These are phyloP conservation scores for Rousettus madagascariensis DNA, from an alignment of 2,797 vertebrate species.

Conservation along the genomic window DNA sequence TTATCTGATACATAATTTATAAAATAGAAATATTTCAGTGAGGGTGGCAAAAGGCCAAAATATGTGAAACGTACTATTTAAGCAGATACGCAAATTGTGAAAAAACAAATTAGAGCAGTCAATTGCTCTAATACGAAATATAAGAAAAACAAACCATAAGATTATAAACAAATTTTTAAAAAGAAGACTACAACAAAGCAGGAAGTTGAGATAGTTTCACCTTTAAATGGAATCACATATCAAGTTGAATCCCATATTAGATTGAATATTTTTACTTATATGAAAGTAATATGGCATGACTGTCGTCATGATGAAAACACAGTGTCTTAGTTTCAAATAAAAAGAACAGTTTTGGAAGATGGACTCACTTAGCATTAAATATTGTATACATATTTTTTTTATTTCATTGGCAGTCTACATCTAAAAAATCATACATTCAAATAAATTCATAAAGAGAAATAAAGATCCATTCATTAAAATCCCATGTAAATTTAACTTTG, in stretches of 20 bases:
- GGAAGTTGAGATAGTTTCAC: background rate
- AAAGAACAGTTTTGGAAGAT: background rate
- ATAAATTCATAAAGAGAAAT: background rate
- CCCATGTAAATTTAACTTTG: conserved; percentile 9
- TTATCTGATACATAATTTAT: background rate
- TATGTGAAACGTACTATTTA: background rate
- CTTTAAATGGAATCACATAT: background rate
- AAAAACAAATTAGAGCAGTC: background rate
- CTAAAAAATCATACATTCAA: conserved; percentile 47
- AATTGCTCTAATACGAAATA: background rate
- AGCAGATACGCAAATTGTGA: background rate
- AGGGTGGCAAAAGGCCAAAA: background rate
- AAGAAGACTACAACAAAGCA: background rate
- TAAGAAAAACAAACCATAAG: background rate
- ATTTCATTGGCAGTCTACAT: background rate
- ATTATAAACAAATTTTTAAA: background rate
- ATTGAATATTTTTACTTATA: background rate
- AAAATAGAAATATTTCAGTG: background rate
- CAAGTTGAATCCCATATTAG: background rate
- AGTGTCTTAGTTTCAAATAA: background rate
- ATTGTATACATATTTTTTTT: background rate
- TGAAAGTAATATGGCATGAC: background rate
- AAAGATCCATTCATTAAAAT: conserved; percentile 24
- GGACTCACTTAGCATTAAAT: background rate
- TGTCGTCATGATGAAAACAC: background rate